These are phyloP conservation scores for Campoplex capitator DNA, from an alignment of 2,888 invertebrate genomes.

Conservation along the genomic window DNA sequence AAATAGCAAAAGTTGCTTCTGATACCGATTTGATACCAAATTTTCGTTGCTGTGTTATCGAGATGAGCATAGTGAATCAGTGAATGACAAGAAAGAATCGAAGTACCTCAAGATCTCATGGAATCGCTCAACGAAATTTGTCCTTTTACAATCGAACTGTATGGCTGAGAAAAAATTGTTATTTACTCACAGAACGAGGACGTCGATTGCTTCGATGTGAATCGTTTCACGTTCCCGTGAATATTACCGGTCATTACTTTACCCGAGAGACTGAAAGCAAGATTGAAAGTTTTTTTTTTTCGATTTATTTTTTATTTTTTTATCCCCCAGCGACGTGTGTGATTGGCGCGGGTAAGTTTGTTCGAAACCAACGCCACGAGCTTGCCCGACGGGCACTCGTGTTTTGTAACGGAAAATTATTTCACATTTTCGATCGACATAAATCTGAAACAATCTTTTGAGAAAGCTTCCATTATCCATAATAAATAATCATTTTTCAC, in stretches of 20 bases:
- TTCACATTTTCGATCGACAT: constrained; percentile 28
- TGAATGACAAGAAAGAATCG: not conserved
- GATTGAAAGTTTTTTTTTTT: constrained; percentile 23
- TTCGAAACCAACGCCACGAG: constrained; percentile 32
- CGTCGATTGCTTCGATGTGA: constrained; percentile 14
- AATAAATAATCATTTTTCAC: constrained; percentile 50
- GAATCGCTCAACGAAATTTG: not conserved
- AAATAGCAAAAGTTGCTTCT: not conserved
- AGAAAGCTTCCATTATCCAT: constrained; percentile 44
- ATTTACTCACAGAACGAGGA: not conserved
- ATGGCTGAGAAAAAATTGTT: not conserved
- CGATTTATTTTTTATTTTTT: not conserved
- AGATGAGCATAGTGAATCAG: not conserved
- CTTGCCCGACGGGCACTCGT: constrained; percentile 28
- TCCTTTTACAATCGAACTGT: not conserved
- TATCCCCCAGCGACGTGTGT: not conserved
- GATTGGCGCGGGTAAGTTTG: constrained; percentile 3
- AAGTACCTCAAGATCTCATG: not conserved
- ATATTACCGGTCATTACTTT: not conserved
- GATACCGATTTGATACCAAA: not conserved
- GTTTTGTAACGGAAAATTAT: constrained; percentile 50
- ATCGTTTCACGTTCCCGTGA: constrained; percentile 13
- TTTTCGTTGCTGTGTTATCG: not conserved
- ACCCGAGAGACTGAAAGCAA: not conserved
- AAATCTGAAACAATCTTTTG: constrained; percentile 14